phyloP scores from a whole-genome alignment of 1,140 invertebrate genomes.

The Nilaparvata lugens region DNA sequence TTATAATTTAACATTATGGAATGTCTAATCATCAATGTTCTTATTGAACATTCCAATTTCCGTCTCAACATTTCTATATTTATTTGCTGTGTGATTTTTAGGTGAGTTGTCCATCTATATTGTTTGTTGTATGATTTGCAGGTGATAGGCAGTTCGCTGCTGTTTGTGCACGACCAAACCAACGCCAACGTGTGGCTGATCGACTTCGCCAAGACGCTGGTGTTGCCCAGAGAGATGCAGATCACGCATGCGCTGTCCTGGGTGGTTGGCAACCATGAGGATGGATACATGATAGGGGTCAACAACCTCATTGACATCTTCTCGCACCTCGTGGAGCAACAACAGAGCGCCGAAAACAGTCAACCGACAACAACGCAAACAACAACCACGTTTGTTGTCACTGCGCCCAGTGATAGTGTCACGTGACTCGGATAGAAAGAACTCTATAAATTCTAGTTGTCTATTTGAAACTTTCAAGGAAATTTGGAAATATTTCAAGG shows the following conservation, averaged over 20 bases:
- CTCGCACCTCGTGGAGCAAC: conserved; percentile 37
- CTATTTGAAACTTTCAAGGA: no score
- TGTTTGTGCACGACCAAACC: conserved; percentile 89
- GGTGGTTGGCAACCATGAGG: conserved; percentile 97
- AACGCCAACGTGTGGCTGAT: conserved; percentile 93
- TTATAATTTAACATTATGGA: no score
- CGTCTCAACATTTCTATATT: no score
- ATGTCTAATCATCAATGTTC: no score
- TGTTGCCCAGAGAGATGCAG: conserved; percentile 50
- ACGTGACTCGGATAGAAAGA: background rate
- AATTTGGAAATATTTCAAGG: no score
- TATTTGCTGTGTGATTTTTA: no score
- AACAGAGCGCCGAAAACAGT: background rate
- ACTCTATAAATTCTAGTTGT: no score
- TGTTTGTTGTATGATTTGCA: conserved; percentile 35
- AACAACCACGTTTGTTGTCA: background rate
- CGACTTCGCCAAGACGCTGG: conserved; percentile 93
- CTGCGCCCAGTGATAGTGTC: background rate
- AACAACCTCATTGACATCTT: conserved; percentile 90
- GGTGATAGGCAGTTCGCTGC: conserved; percentile 91
- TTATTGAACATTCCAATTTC: background rate
- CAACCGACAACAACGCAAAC: background rate
- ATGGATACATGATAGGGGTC: conserved; percentile 91
- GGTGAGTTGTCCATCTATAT: background rate
- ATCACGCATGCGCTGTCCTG: conserved; percentile 78